Evolutionary conservation across 2,797 vertebrate genomes (phyloP).

Genomic region (Diplodus puntazzo): DNA sequence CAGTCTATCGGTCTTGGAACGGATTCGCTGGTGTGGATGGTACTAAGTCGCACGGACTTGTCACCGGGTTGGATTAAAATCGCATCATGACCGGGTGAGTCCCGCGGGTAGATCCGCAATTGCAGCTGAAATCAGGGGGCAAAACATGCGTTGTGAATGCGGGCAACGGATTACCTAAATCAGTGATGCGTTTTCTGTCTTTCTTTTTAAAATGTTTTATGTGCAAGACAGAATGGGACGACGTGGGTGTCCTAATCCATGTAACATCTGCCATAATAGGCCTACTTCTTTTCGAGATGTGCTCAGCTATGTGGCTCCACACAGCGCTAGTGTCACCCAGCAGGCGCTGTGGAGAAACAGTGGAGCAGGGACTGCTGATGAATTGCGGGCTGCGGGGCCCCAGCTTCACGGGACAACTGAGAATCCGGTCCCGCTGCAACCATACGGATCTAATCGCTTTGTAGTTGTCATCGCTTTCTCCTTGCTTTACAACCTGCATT

Average conservation of each 20-base stretch:
- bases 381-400: conserved; percentile 5
- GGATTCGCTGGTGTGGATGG: conserved; percentile 34
- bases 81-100: conserved; percentile 57
- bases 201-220: background rate
- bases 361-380: conserved; percentile 10
- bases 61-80: conserved; percentile 20
- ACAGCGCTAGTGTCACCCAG: background rate
- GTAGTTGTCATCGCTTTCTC: conserved; percentile 8
- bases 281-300: background rate
- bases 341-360: background rate
- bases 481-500: background rate
- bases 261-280: background rate
- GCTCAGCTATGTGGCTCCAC: conserved; percentile 4
- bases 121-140: background rate
- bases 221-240: background rate
- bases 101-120: conserved; percentile 1
- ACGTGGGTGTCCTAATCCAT: background rate
- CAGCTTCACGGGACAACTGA: conserved; percentile 35
- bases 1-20: background rate
- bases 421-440: conserved; percentile 21
- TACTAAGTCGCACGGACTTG: conserved; percentile 38
- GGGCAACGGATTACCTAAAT: background rate
- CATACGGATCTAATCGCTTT: background rate
- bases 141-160: conserved; percentile 22
- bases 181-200: background rate